Percentiles rank a stretch among this genome's conserved stretches.
Conservation (phyloP, 2,113 vertebrate genomes). For the Podocnemis expansa region DNA sequence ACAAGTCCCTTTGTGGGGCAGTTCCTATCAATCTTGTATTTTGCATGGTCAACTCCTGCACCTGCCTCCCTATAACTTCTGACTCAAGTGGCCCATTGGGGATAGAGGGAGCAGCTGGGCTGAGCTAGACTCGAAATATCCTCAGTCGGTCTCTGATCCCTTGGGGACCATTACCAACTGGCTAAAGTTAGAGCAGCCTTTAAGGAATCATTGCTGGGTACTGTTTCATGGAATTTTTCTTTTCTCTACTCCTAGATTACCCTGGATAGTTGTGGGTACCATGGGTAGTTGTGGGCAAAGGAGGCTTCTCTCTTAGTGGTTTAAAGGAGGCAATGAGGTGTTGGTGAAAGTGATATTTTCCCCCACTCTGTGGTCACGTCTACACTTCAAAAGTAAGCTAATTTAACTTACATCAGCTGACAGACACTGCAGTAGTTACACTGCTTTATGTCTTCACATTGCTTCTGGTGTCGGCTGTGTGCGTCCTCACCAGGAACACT, state of each 20-base stretch:
- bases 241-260: neutral
- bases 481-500: neutral
- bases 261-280: neutral
- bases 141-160: neutral
- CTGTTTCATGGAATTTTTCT: neutral
- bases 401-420: neutral
- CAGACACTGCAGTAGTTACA: neutral
- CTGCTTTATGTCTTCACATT: neutral
- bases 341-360: neutral
- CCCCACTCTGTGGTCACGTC: neutral
- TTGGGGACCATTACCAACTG: neutral
- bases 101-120: fast-evolving
- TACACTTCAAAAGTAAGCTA: neutral
- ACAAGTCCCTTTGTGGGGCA: neutral
- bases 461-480: neutral
- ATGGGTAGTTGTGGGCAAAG: neutral
- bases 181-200: neutral
- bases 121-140: fast-evolving
- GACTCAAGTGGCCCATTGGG: neutral
- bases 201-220: neutral
- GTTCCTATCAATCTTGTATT: neutral
- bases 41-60: neutral
- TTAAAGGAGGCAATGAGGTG: neutral
- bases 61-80: neutral
- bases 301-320: neutral